Conservation (phyloP, 37 sponge, comb jelly and placozoan species). For the Diacarnus erythraeanus region DNA sequence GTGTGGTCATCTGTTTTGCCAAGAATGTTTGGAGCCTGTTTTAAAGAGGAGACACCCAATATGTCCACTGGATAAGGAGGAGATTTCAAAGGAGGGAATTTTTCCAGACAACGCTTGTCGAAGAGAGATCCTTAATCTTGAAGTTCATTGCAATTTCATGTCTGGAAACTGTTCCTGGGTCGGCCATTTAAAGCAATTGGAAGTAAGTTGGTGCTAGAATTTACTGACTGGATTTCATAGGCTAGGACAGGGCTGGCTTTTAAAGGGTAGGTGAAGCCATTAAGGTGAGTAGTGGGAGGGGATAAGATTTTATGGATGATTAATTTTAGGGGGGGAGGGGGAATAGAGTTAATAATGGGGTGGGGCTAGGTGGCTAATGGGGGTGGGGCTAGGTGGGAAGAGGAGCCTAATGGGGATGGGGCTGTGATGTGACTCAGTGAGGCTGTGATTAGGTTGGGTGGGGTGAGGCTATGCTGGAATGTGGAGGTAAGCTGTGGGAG, state of each 20-base stretch:
- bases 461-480: too few species aligned
- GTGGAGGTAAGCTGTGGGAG: too few species aligned
- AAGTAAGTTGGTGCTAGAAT: too few species aligned
- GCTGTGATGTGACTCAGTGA: too few species aligned
- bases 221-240: too few species aligned
- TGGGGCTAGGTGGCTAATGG: too few species aligned
- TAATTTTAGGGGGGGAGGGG: background rate
- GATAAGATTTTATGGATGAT: background rate
- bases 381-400: too few species aligned
- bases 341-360: background rate
- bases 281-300: background rate
- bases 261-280: too few species aligned
- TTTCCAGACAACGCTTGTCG: conserved; percentile 72
- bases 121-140: conserved; percentile 52
- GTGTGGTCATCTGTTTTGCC: conserved; percentile 69
- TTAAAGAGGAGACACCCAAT: conserved; percentile 15
- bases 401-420: too few species aligned
- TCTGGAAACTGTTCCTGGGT: conserved; percentile 46
- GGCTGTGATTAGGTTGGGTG: too few species aligned
- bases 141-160: conserved; percentile 34
- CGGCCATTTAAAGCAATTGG: conserved; percentile 35
- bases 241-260: too few species aligned
- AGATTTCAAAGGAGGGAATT: conserved; percentile 30
- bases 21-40: conserved; percentile 52
- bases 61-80: conserved; percentile 59